Percentiles rank a stretch among this genome's conserved stretches.
Conservation (phyloP, 2,113 vertebrate species). For the Catharus bicknelli region DNA sequence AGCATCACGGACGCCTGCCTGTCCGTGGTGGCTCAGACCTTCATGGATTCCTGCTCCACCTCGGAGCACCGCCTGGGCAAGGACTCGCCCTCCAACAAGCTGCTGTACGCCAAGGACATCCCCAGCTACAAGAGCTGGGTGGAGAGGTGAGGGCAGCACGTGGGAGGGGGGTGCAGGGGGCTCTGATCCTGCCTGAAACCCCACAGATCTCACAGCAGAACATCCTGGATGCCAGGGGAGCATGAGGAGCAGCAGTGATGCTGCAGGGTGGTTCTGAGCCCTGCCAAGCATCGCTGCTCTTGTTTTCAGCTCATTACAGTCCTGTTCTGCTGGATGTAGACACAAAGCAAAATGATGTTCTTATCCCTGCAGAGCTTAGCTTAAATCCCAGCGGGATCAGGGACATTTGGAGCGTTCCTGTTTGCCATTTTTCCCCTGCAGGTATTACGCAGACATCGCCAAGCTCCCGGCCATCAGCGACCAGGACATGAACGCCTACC, state of each 20-base stretch:
- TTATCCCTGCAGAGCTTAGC: background rate
- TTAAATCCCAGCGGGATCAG: background rate
- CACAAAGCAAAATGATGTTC: background rate
- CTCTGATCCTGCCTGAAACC: background rate
- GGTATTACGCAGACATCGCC: conserved; percentile 97
- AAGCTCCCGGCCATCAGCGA: conserved; percentile 96
- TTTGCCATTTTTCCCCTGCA: conserved; percentile 20
- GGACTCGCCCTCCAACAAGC: conserved; percentile 97
- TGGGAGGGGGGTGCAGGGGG: background rate
- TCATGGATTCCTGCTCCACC: conserved; percentile 98
- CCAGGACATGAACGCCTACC: conserved; percentile 99
- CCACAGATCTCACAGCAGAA: fast-evolving
- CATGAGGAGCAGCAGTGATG: fast-evolving
- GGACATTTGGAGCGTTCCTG: fast-evolving
- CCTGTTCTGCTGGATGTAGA: background rate
- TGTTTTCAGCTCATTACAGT: background rate
- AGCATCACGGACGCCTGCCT: conserved; percentile 98
- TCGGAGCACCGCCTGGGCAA: conserved; percentile 97
- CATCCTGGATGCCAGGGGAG: background rate
- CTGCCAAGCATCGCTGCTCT: fast-evolving
- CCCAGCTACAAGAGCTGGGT: conserved; percentile 99
- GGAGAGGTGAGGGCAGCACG: conserved; percentile 82
- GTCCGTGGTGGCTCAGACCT: conserved; percentile 96
- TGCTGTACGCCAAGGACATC: conserved; percentile 98
- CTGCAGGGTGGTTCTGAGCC: background rate